Evolutionary conservation across 2,888 invertebrate species (phyloP).

Genomic region (Trileptium ribeirensis): DNA sequence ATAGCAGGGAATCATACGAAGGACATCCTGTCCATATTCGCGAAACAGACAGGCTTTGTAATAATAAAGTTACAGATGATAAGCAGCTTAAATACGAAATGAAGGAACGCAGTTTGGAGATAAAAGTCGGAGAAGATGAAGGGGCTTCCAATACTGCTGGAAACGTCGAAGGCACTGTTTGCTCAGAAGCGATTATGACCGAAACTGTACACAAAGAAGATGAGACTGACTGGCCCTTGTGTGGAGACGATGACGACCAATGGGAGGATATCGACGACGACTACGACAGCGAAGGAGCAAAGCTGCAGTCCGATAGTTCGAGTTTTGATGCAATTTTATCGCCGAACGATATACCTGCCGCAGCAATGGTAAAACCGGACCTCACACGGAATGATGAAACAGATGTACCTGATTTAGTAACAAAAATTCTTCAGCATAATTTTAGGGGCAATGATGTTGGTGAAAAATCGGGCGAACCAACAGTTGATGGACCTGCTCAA

Average conservation of each 20-base stretch:
- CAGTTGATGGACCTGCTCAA: neutral
- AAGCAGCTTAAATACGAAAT: no score
- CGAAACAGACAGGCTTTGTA: no score
- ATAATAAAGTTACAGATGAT: neutral
- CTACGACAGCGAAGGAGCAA: no score
- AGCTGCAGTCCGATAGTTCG: neutral
- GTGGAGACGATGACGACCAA: conserved; percentile 2
- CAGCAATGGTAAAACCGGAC: neutral
- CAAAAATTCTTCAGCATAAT: neutral
- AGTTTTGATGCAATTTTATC: neutral
- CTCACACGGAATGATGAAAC: neutral
- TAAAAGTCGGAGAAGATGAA: neutral
- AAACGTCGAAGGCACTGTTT: neutral
- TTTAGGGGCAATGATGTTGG: no score
- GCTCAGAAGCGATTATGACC: no score
- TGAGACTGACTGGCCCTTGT: neutral
- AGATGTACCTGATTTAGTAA: neutral
- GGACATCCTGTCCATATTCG: no score
- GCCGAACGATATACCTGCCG: neutral
- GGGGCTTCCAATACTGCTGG: neutral
- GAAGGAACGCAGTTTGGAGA: no score
- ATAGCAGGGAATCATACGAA: no score
- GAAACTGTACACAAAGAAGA: no score
- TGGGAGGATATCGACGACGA: conserved; percentile 19
- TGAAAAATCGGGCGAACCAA: neutral